Evolutionary conservation across 2,888 invertebrate genomes (phyloP), one percentile per base, ranked within the genome.

Genomic region (Bugula neritina): DNA sequence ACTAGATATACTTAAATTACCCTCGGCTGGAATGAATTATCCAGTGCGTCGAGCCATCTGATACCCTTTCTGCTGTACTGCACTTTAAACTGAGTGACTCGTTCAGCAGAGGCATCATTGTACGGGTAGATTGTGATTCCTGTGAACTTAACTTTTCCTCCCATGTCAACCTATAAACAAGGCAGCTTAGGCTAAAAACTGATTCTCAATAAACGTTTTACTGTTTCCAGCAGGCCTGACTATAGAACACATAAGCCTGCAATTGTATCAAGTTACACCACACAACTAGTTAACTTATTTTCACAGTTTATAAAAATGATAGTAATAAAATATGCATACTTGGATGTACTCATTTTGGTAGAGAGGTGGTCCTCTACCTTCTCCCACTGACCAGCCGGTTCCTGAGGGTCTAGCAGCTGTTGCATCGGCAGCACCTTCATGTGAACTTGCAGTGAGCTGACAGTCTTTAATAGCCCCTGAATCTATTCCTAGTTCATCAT

Each of bases 341-440:
- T 63, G 63, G n/a, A 63, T 63, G 31, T 63, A 63, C 34, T 63
- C 63, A 34, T 63, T 25, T 31, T 63, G 63, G 31, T 63, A 63
- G 63, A 63, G 31, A 10, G 63, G 63, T 10, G 13, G 2, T 13
- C 29, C 63, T 31, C 63, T 63, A 31, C 63, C 63, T 31, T 13
- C 17, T 5, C 31, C 63, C 10, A 27, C 17, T 29, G 63, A 63
- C 63, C 63, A 63, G 10, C 63, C 63, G 27, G 2, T n/a, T 13
- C 2, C 2, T 13, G 5, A 31, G 10, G 63, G 63, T 31, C 63
- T 21, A 31, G 31, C 63, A 25, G 27, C 31, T 10, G 2, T 63
- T 31, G 63, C 29, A 2, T 25, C 63, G 13, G 21, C 27, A 31
- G 63, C 10, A 31, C 29, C 63, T 13, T 63, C 63, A 34, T 63